Percentiles rank a stretch among this genome's conserved stretches.
Conservation (phyloP, 2,888 invertebrate species). For the Eucera pruinosa region DNA sequence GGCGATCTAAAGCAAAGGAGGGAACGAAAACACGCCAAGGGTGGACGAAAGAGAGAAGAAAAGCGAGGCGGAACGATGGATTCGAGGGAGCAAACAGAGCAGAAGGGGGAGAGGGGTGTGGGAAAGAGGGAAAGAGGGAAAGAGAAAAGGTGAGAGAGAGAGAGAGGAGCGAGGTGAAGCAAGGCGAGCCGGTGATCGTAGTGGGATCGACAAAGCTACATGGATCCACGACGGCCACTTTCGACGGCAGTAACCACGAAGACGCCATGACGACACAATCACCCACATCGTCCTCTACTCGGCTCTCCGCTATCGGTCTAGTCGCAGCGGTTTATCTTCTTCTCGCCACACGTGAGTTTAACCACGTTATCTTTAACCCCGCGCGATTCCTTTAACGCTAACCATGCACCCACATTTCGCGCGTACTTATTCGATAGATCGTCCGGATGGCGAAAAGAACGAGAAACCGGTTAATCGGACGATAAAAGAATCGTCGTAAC, state of each 20-base stretch:
- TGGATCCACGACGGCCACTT: slow-evolving; percentile 79
- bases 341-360: slow-evolving; percentile 79
- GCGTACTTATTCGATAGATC: no score
- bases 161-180: slow-evolving; percentile 71
- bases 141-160: slow-evolving; percentile 58
- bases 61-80: slow-evolving; percentile 25
- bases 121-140: slow-evolving; percentile 10
- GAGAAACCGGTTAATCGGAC: no score
- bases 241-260: slow-evolving; percentile 82
- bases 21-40: no score
- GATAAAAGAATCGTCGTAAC: no score
- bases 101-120: slow-evolving; percentile 33
- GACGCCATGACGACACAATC: slow-evolving; percentile 83
- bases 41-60: slow-evolving; percentile 22
- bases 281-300: slow-evolving; percentile 75
- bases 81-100: slow-evolving; percentile 32
- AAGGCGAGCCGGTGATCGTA: slow-evolving; percentile 75
- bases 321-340: slow-evolving; percentile 74
- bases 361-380: not conserved
- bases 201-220: slow-evolving; percentile 79
- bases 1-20: not conserved
- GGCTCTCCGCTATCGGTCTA: slow-evolving; percentile 73
- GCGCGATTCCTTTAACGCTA: no score
- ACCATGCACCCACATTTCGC: no score
- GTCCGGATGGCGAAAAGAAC: no score